These are phyloP conservation scores for Peromyscus polionotus DNA, from an alignment of 2,113 vertebrate genomes.

Conservation along the genomic window DNA sequence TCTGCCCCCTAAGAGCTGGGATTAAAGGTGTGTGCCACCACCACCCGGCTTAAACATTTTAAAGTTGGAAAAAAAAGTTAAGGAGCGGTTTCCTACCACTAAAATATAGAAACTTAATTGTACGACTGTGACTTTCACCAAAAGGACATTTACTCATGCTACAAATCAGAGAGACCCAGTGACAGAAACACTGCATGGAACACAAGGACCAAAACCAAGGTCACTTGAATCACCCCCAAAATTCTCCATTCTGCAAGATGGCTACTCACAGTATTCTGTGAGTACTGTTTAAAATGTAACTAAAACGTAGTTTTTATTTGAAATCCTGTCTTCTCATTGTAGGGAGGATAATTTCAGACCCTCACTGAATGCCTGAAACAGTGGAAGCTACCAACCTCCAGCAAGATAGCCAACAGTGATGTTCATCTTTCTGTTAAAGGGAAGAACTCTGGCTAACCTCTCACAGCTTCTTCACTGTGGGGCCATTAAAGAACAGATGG, in stretches of 20 bases:
- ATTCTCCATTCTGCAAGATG: constrained; percentile 38
- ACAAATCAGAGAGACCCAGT: constrained; percentile 65
- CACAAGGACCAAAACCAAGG: constrained; percentile 65
- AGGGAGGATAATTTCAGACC: neutral
- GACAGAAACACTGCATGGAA: constrained; percentile 77
- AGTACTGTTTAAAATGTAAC: constrained; percentile 55
- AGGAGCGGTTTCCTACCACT: constrained; percentile 38
- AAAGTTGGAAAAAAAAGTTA: constrained; percentile 33
- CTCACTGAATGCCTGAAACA: neutral
- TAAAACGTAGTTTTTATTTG: constrained; percentile 31
- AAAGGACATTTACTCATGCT: constrained; percentile 54
- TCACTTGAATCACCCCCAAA: constrained; percentile 51
- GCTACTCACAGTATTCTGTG: neutral
- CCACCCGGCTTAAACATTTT: neutral
- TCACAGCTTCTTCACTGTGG: neutral
- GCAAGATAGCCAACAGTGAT: no score
- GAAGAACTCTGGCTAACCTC: neutral
- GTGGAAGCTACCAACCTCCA: neutral
- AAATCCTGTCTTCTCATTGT: neutral
- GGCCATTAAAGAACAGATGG: neutral
- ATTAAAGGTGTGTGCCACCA: neutral
- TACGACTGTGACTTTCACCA: constrained; percentile 64
- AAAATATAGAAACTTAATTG: constrained; percentile 70
- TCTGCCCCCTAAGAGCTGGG: neutral
- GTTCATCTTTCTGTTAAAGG: neutral